These are phyloP conservation scores for Esox masquinongy DNA, from an alignment of 2,797 vertebrate genomes.

Conservation along the genomic window DNA sequence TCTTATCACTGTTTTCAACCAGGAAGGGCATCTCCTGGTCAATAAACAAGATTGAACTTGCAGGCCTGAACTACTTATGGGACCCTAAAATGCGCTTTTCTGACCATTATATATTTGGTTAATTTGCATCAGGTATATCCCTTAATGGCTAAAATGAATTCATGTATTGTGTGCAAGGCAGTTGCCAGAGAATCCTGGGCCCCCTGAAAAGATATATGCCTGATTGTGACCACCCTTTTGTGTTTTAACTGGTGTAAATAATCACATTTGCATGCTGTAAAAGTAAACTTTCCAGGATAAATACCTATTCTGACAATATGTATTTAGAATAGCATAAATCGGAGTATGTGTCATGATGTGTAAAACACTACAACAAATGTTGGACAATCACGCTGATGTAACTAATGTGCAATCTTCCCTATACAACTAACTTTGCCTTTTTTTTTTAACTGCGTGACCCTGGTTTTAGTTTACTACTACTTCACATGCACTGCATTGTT, in stretches of 20 bases:
- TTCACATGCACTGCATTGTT: neutral
- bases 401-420: neutral
- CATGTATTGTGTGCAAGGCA: no score
- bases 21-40: no score
- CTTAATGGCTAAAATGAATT: no score
- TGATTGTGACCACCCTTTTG: neutral
- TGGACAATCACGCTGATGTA: neutral
- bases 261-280: neutral
- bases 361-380: neutral
- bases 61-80: no score
- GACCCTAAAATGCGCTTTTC: no score
- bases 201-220: no score
- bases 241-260: neutral
- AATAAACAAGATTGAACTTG: no score
- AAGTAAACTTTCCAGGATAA: neutral
- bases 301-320: neutral
- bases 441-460: neutral
- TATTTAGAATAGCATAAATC: neutral
- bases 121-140: no score
- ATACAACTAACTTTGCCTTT: neutral
- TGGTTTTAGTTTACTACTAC: neutral
- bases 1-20: no score
- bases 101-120: no score
- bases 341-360: neutral
- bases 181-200: no score